phyloP scores from a whole-genome alignment of 2,113 vertebrate species.

The Phrynosoma platyrhinos region DNA sequence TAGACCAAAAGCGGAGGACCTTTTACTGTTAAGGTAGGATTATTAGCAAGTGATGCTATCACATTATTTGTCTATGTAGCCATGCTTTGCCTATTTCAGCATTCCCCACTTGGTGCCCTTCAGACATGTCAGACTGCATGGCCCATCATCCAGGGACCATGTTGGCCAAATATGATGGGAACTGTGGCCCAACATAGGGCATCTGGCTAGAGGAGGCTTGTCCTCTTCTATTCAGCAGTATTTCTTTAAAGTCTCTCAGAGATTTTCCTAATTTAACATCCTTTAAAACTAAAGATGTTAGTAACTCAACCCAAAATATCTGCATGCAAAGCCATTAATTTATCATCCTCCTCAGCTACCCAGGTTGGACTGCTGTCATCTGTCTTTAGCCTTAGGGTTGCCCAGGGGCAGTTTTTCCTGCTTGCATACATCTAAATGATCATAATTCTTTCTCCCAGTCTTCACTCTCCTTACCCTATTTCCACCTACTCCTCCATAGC shows the following conservation, averaged over 20 bases:
- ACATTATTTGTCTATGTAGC: background rate
- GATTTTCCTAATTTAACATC: too few species aligned
- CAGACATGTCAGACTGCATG: too few species aligned
- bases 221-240: background rate
- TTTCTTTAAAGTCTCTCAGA: background rate
- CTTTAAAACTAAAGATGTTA: background rate
- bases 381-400: conserved; percentile 8
- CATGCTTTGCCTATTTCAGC: too few species aligned
- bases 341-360: background rate
- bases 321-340: background rate
- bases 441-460: rapidly evolving
- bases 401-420: background rate
- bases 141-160: background rate
- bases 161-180: background rate
- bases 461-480: background rate
- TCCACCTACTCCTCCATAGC: background rate
- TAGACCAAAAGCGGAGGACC: too few species aligned
- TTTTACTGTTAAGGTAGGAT: too few species aligned
- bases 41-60: background rate
- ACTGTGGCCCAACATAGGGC: background rate
- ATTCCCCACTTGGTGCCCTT: too few species aligned
- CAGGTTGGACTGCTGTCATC: background rate
- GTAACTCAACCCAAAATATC: background rate
- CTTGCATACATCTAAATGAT: background rate
- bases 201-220: background rate